phyloP scores from a whole-genome alignment of 2,113 vertebrate genomes.

The Scomber scombrus region DNA sequence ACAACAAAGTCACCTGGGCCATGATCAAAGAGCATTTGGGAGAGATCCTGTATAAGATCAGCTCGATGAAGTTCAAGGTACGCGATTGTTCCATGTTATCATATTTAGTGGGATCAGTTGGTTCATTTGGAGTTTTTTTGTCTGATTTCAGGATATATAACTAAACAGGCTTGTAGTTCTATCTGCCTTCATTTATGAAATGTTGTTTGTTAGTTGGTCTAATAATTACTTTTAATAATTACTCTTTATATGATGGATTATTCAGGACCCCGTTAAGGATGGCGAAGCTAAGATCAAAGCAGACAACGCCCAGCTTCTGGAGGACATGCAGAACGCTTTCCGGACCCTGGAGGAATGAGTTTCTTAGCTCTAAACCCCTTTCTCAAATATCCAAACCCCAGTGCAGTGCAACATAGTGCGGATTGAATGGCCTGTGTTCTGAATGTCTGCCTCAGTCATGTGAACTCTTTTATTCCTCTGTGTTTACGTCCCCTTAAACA shows the following conservation, averaged over 20 bases:
- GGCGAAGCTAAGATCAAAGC: constrained; percentile 96
- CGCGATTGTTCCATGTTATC: neutral
- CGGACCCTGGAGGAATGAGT: constrained; percentile 94
- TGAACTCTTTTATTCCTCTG: constrained; percentile 33
- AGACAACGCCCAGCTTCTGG: constrained; percentile 92
- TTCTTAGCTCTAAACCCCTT: neutral
- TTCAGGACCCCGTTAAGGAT: constrained; percentile 95
- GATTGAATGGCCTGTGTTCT: constrained; percentile 40
- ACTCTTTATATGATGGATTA: neutral
- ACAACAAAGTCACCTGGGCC: constrained; percentile 97
- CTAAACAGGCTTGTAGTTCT: no score
- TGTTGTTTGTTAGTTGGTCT: neutral
- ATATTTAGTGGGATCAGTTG: neutral
- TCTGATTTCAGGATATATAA: neutral
- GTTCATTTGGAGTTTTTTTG: neutral
- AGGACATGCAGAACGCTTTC: constrained; percentile 99
- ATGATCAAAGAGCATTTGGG: constrained; percentile 97
- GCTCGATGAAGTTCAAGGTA: constrained; percentile 99
- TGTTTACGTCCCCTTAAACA: constrained; percentile 66
- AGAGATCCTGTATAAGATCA: constrained; percentile 95
- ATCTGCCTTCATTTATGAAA: no score
- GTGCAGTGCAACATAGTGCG: constrained; percentile 54
- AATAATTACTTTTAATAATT: neutral
- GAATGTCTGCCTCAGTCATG: constrained; percentile 47
- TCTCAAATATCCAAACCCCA: constrained; percentile 30